Evolutionary conservation across 2,113 vertebrate species (phyloP).

Genomic region (Neolamprologus sp.): DNA sequence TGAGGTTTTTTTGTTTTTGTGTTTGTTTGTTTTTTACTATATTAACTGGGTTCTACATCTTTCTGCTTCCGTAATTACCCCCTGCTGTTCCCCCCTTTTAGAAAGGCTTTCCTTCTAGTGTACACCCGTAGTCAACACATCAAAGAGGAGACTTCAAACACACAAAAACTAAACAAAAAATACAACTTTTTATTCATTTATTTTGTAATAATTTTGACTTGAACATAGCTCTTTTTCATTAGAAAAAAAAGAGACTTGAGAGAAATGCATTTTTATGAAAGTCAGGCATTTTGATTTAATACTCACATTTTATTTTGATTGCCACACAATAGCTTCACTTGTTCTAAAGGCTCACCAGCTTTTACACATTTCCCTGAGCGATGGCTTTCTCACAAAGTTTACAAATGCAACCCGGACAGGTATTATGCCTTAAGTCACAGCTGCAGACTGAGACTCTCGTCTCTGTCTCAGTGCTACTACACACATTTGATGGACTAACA

Average conservation of each 20-base stretch:
- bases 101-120: not conserved
- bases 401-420: not conserved
- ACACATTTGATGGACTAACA: not conserved
- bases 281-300: not conserved
- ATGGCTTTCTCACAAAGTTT: not conserved
- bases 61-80: not conserved
- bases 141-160: not conserved
- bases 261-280: not conserved
- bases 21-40: not conserved
- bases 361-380: not conserved
- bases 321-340: not conserved
- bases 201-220: not conserved
- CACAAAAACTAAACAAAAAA: not conserved
- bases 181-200: not conserved
- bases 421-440: not conserved
- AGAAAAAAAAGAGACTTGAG: not conserved
- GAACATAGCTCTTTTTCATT: not conserved
- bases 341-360: not conserved
- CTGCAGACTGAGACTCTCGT: not conserved
- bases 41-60: not conserved
- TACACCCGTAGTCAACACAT: not conserved
- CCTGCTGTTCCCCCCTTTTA: not conserved
- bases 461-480: not conserved
- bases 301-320: not conserved
- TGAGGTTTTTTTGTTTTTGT: accelerated